Percentiles rank a stretch among this genome's conserved stretches.
phyloP scores from a whole-genome alignment of 2,113 vertebrate genomes.

The Astur gentilis region DNA sequence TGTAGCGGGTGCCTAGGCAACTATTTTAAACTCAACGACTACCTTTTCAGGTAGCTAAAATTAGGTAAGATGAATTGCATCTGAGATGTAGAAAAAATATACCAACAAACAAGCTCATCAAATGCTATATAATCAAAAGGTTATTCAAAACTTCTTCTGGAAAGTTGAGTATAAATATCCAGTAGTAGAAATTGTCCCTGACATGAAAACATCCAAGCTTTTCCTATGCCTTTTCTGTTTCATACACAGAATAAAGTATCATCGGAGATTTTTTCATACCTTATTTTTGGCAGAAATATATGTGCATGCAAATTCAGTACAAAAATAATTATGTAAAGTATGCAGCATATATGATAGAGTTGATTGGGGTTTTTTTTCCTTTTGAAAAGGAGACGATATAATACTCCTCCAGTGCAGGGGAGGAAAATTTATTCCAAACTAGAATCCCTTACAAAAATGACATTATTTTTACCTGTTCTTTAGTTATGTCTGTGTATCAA shows the following conservation, averaged over 20 bases:
- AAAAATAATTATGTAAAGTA: conserved; percentile 18
- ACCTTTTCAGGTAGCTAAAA: conserved; percentile 43
- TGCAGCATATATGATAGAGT: background rate
- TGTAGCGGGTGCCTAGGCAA: background rate
- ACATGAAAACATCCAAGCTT: background rate
- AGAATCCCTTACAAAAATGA: background rate
- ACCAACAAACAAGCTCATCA: conserved; percentile 48
- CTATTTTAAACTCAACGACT: conserved; percentile 44
- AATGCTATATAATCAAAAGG: conserved; percentile 25
- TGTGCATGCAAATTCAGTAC: background rate
- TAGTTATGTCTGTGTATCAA: background rate
- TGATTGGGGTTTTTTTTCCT: background rate
- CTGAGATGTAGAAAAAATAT: conserved; percentile 34
- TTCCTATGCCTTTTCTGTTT: background rate
- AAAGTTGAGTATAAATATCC: conserved; percentile 1
- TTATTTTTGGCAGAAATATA: background rate
- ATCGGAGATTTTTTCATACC: background rate
- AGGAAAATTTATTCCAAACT: background rate
- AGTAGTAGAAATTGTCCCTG: background rate
- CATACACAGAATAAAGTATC: background rate
- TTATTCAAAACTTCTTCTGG: conserved; percentile 19
- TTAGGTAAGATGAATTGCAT: conserved; percentile 20
- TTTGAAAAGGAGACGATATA: background rate
- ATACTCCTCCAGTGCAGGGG: background rate
- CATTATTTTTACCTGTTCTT: background rate